Evolutionary conservation across 1,140 invertebrate genomes (phyloP), one percentile per base, ranked within the genome.

Genomic region (Panulirus ornatus): DNA sequence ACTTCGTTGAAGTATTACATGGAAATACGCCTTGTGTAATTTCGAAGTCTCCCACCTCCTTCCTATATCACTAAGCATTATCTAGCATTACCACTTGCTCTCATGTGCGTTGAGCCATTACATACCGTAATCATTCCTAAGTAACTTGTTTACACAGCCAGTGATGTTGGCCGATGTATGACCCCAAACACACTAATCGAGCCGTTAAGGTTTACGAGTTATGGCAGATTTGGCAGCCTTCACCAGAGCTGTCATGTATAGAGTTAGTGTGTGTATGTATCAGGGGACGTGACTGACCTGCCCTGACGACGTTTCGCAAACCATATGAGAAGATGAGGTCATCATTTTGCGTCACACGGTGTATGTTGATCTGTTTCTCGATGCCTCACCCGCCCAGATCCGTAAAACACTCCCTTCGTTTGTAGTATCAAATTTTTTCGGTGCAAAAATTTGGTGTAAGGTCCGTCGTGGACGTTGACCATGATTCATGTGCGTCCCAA

Each of bases 181-280:
- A 30, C 40, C 0, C 40, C 36, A 30, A 27, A 40, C 38, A 66
- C 40, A 22, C n/a, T n/a, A 22, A 70, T 84, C 81, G 81, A 84
- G 63, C 9, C 81, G 40, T 83, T 66, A 84, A 54, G 30, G 27
- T n/a, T 66, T 63, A 36, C 0, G 36, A 44, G 9, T 40, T 42
- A 84, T 54, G 40, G 19, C 42, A 36, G 81, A 30, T 70, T n/a
- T 11, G 38, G 81, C 58, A 84, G 58, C 58, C 11, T 71, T n/a
- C 34, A 27, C 22, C n/a, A 9, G 58, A 70, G 34, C 58, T 70
- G 81, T 84, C 58, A 44, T 44, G 81, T 84, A 40, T 30, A 16
- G 58, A n/a, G 81, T 54, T 14, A 66, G 30, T 40, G 34, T 38
- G 0, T 0, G 1, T 14, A 40, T 42, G 36, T 6, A 19, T 3